phyloP scores from a whole-genome alignment of 2,113 vertebrate species.

The Phoxinus phoxinus region DNA sequence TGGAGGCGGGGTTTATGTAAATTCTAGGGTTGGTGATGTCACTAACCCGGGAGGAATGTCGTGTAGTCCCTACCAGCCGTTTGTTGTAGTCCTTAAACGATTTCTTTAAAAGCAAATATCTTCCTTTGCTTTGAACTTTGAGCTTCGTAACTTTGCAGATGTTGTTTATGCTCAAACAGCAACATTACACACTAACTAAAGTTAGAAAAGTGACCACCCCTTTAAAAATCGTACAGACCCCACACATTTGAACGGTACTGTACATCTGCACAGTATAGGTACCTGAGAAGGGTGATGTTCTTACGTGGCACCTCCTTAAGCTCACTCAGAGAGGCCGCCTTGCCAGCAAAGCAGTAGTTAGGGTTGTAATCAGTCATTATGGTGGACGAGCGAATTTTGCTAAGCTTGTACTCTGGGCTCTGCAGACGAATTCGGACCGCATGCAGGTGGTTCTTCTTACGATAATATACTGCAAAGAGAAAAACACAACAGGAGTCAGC shows the following conservation, averaged over 20 bases:
- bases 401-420: conserved; percentile 88
- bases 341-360: conserved; percentile 91
- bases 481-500: neutral
- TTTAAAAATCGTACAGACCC: neutral
- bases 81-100: no score
- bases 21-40: no score
- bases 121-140: no score
- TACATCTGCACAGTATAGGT: neutral
- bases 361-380: conserved; percentile 93
- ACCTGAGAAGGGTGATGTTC: conserved; percentile 91
- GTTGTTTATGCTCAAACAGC: no score
- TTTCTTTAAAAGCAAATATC: no score
- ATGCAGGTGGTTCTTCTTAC: conserved; percentile 83
- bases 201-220: no score
- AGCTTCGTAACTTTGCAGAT: no score
- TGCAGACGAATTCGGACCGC: conserved; percentile 79
- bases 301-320: conserved; percentile 89
- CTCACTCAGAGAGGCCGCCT: conserved; percentile 80
- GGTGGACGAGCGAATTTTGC: conserved; percentile 87
- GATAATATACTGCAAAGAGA: conserved; percentile 82
- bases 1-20: no score
- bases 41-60: no score
- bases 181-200: no score
- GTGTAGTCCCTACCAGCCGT: no score
- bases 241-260: neutral